These are phyloP conservation scores for Esox niger DNA, from an alignment of 2,113 vertebrate species.

Conservation along the genomic window DNA sequence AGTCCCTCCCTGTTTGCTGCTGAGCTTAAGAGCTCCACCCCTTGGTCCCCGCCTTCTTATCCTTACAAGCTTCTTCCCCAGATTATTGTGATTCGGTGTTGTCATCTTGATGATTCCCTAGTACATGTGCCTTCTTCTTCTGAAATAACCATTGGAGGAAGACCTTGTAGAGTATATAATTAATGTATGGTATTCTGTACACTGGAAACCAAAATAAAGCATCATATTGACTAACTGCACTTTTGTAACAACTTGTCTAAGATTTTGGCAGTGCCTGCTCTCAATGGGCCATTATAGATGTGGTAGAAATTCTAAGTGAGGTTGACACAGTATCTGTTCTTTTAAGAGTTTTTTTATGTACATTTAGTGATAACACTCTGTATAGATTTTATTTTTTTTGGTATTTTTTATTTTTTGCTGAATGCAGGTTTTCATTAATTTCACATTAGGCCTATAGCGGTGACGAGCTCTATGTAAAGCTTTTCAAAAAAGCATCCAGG, in stretches of 20 bases:
- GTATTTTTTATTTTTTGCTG: too few species aligned
- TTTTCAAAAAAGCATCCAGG: too few species aligned
- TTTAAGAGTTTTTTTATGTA: too few species aligned
- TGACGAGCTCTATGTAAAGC: too few species aligned
- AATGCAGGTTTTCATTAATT: too few species aligned
- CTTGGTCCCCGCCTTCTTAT: background rate
- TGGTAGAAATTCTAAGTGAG: too few species aligned
- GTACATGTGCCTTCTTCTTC: constrained; percentile 34
- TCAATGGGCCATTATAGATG: too few species aligned
- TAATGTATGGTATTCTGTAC: constrained; percentile 15
- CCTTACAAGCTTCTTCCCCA: background rate
- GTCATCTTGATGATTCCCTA: constrained; percentile 13
- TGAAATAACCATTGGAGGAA: constrained; percentile 14
- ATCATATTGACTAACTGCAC: constrained; percentile 4
- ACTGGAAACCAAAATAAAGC: constrained; percentile 34
- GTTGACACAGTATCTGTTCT: too few species aligned
- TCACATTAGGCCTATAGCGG: too few species aligned
- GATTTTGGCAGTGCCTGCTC: background rate
- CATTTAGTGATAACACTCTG: too few species aligned
- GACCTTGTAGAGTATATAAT: constrained; percentile 13
- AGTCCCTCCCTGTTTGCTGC: background rate
- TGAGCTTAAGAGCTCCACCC: background rate
- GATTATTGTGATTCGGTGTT: constrained; percentile 4
- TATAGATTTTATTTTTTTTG: too few species aligned
- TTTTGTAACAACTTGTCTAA: background rate